Evolutionary conservation across 2,113 vertebrate genomes (phyloP).

Genomic region (Forbesichthys agassizii): DNA sequence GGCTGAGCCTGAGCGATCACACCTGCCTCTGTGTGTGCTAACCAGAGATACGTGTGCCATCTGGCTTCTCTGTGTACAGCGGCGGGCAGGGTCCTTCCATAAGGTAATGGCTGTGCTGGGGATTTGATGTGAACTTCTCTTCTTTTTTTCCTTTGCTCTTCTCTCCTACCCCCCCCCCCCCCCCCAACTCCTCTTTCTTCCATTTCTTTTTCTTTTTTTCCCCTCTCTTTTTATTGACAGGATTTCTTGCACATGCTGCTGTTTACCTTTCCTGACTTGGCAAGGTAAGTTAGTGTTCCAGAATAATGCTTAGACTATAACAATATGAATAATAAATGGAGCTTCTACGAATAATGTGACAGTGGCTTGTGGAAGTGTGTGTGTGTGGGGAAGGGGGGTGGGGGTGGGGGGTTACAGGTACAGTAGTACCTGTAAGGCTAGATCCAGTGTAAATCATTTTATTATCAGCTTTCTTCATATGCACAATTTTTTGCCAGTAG

Average conservation of each 20-base stretch:
- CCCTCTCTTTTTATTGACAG: slow-evolving; percentile 65
- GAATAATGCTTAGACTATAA: slow-evolving; percentile 36
- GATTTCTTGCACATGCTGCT: slow-evolving; percentile 92
- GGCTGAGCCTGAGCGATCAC: slow-evolving; percentile 52
- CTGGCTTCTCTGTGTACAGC: slow-evolving; percentile 56
- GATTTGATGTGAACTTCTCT: slow-evolving; percentile 50
- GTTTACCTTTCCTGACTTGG: slow-evolving; percentile 82
- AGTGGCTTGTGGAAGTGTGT: slow-evolving; percentile 11
- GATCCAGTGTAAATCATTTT: no score
- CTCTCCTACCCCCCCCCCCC: slow-evolving; percentile 31
- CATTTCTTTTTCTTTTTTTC: slow-evolving; percentile 26
- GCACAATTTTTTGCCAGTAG: no score
- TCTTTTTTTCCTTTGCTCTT: slow-evolving; percentile 19
- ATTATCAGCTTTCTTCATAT: no score
- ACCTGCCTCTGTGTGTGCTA: slow-evolving; percentile 40
- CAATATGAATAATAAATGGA: slow-evolving; percentile 56
- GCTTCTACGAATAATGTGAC: slow-evolving; percentile 23
- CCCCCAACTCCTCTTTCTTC: slow-evolving; percentile 18
- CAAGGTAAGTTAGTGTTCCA: slow-evolving; percentile 82
- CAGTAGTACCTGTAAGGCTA: no score
- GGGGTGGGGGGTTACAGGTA: no score
- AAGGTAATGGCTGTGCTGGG: slow-evolving; percentile 60
- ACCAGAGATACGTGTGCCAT: slow-evolving; percentile 51
- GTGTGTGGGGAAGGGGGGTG: no score
- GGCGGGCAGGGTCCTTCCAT: slow-evolving; percentile 42